Evolutionary conservation across 2,113 vertebrate species (phyloP).

Genomic region (Mustelus asterias): DNA sequence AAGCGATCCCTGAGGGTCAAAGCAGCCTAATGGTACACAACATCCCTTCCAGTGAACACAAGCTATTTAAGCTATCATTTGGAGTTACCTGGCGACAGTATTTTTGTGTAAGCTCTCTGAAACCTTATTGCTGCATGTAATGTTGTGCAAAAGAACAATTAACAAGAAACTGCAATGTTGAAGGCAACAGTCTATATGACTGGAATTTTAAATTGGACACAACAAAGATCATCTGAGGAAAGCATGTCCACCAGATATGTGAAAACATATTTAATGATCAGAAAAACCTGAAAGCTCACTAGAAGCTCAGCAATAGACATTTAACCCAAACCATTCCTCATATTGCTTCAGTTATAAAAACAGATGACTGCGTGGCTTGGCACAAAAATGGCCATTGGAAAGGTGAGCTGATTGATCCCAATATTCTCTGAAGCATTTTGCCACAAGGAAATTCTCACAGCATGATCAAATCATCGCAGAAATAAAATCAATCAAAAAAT

Average conservation of each 20-base stretch:
- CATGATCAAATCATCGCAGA: neutral
- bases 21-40: neutral
- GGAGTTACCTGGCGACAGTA: neutral
- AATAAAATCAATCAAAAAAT: neutral
- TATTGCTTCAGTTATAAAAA: neutral
- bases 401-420: neutral
- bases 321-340: neutral
- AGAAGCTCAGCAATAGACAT: neutral
- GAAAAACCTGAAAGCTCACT: neutral
- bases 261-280: neutral
- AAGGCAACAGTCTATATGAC: neutral
- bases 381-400: neutral
- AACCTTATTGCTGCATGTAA: neutral
- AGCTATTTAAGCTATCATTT: neutral
- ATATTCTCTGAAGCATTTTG: neutral
- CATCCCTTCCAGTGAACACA: neutral
- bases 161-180: neutral
- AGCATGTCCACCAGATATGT: no score
- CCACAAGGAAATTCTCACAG: neutral
- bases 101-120: neutral
- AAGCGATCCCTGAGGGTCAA: neutral
- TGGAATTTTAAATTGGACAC: neutral
- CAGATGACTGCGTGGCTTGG: neutral
- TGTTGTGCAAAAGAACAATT: neutral
- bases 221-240: neutral